Evolutionary conservation across 2,113 vertebrate species (phyloP), one percentile per base, ranked within the genome.

Genomic region (Abramis brama): DNA sequence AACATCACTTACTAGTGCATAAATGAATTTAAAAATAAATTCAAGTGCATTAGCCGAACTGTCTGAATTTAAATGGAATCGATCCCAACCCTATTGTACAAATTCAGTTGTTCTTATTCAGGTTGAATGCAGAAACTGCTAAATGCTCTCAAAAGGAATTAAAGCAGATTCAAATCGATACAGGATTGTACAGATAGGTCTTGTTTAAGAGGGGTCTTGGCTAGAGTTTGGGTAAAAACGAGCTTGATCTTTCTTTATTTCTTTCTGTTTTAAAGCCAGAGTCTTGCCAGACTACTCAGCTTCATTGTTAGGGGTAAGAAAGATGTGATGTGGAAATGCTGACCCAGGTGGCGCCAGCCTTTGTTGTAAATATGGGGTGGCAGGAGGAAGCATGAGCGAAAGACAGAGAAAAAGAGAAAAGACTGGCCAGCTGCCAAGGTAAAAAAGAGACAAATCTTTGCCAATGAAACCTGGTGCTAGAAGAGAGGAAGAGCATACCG

Each of bases 141-240:
- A n/a, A 33, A 82, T 66, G 23, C 73, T 47, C 47, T 73, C 39
- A 43, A 57, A 85, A 81, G n/a, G 30, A 79, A 57, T 78, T n/a
- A 7, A 76, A 66, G 47, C n/a, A 62, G 30, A 50, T 59, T 78
- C 21, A 27, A 76, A 59, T 52, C 79, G 45, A 78, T 83, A 52
- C 57, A 36, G 5, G 55, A 47, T n/a, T 9, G 39, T 62, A 30
- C 75, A 6, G 1, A 17, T 45, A 30, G 60, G n/a, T 47, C 59
- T 23, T 50, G n/a, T 33, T 30, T 50, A 7, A 82, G 25, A 68
- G 27, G 5, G 21, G 79, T 93, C 91, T 86, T 90, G 91, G 86
- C 90, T 91, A 92, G 91, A 91, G 92, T 91, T 91, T 92, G n/a
- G 89, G 89, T 93, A 93, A 92, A 93, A 78, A 84, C 13, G 11